Percentiles rank a stretch among this genome's conserved stretches.
Conservation (phyloP, 2,888 invertebrate species). For the Lasioglossum vierecki region DNA sequence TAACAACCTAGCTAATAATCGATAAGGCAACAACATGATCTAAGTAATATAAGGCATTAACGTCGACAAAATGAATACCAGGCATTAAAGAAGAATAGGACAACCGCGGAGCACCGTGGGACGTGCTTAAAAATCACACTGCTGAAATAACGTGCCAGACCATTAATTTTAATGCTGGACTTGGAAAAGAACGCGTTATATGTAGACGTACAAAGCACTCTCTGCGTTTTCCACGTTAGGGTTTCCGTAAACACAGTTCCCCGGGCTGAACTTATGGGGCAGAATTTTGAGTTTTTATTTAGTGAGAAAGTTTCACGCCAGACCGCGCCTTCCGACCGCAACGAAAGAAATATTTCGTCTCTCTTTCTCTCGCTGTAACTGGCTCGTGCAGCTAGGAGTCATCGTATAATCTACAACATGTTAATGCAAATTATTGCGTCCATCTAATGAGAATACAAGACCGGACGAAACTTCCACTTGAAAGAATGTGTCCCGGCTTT, state of each 20-base stretch:
- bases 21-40: background rate
- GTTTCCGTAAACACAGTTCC: conserved; percentile 76
- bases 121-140: conserved; percentile 65
- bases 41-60: background rate
- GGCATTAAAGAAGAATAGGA: conserved; percentile 32
- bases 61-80: background rate
- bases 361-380: conserved; percentile 46
- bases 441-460: conserved; percentile 21
- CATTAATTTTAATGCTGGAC: conserved; percentile 77
- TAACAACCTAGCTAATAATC: background rate
- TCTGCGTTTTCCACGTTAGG: conserved; percentile 66
- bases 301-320: conserved; percentile 78
- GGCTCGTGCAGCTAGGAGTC: conserved; percentile 13
- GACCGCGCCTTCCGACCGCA: conserved; percentile 63
- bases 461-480: background rate
- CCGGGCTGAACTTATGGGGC: conserved; percentile 75
- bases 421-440: conserved; percentile 44
- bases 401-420: conserved; percentile 34
- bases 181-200: conserved; percentile 67
- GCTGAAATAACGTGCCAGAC: conserved; percentile 65
- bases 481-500: background rate
- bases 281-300: conserved; percentile 81
- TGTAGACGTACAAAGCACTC: conserved; percentile 62
- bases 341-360: conserved; percentile 70
- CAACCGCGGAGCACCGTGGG: conserved; percentile 26